Evolutionary conservation across 2,113 vertebrate species (phyloP).

Genomic region (Gopherus flavomarginatus): DNA sequence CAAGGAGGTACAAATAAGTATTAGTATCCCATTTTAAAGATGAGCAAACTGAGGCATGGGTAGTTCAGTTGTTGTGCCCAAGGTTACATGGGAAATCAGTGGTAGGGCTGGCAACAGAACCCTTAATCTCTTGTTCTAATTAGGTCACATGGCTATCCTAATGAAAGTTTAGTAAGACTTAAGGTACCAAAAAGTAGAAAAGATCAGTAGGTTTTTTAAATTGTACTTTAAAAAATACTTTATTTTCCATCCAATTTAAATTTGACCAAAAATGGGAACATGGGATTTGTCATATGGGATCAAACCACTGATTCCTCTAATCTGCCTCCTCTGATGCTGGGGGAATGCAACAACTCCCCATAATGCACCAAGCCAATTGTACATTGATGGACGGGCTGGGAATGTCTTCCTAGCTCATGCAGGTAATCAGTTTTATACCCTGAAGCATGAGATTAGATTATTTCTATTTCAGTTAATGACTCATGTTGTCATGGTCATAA

Average conservation of each 20-base stretch:
- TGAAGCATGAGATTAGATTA: slow-evolving; percentile 8
- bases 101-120: not conserved
- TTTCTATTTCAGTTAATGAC: slow-evolving; percentile 37
- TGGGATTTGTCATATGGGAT: not conserved
- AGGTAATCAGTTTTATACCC: not conserved
- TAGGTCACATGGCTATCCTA: slow-evolving; percentile 21
- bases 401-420: slow-evolving; percentile 9
- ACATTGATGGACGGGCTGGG: not conserved
- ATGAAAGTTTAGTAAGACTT: not conserved
- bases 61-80: not conserved
- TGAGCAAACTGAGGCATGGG: fast-evolving
- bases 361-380: not conserved
- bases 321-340: not conserved
- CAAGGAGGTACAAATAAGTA: not conserved
- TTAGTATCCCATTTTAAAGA: not conserved
- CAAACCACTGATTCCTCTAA: not conserved
- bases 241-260: not conserved
- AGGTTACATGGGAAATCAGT: not conserved
- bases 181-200: slow-evolving; percentile 7
- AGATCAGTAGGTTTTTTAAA: not conserved
- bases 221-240: not conserved
- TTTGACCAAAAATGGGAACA: not conserved
- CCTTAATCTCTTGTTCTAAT: not conserved
- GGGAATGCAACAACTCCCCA: not conserved
- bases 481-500: not conserved